Evolutionary conservation across 1,140 invertebrate genomes (phyloP), one percentile per base, ranked within the genome.

Genomic region (Rhyzopertha dominica): DNA sequence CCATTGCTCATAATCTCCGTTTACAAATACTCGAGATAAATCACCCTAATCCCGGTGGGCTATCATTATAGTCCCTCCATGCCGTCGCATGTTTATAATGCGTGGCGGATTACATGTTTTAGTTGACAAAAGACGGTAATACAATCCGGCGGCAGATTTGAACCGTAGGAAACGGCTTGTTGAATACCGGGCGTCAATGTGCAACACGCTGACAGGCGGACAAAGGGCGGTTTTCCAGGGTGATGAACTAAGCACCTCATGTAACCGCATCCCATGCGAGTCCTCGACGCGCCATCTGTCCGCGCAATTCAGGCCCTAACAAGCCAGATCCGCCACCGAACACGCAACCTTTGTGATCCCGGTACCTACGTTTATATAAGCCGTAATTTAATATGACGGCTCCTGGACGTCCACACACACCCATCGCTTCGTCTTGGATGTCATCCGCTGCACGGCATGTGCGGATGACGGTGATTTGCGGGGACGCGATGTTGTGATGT

Each of bases 161-260:
- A 46, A 38, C 31, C 38, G n/a, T n/a, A 36, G 18, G 28, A 35
- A 46, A 43, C 43, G 35, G 50, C 53, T 53, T 56, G 53, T 56
- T 56, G 53, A 55, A 53, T 53, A 35, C 28, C 20, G 28, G 35
- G 50, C 42, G 47, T 53, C 53, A 54, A 54, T 54, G 49, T 49
- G 44, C 45, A 41, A 53, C 47, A 53, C 43, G 56, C 51, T 60
- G 59, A 62, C 59, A 60, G 51, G 34, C 42, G 55, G 58, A 62
- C 59, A 62, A 62, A 62, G 45, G 53, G 56, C 55, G 58, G 59
- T 60, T 62, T 62, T 62, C 59, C 59, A 60, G 59, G 53, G 59
- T 62, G 59, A 62, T 62, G 59, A 62, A 60, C 59, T 60, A 53
- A 62, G 58, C 59, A 56, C 59, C 55, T 60, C 49, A 39, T 43